These are phyloP conservation scores for Sycophaga agraensis DNA, from an alignment of 1,140 invertebrate species.

Conservation along the genomic window DNA sequence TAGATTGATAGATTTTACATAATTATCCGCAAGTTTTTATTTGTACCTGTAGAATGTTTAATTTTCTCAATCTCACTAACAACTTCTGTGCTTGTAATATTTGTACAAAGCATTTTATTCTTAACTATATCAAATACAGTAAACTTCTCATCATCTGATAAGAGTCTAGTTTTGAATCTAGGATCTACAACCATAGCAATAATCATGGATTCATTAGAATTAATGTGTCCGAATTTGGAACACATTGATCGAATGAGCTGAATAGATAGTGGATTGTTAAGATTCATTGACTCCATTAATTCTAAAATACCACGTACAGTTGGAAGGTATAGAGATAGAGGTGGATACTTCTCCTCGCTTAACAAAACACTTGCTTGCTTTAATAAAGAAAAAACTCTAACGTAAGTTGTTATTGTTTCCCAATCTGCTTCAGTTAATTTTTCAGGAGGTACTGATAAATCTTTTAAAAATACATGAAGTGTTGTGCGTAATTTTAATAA, in stretches of 20 bases:
- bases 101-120: constrained; percentile 17
- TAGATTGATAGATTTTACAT: not conserved
- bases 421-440: constrained; percentile 22
- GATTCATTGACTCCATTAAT: constrained; percentile 19
- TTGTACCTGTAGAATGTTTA: constrained; percentile 15
- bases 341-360: constrained; percentile 19
- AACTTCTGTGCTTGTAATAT: not conserved
- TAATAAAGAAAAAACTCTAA: constrained; percentile 13
- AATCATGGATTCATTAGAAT: constrained; percentile 25
- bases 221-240: constrained; percentile 25
- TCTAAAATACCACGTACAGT: constrained; percentile 26
- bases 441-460: not conserved
- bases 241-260: constrained; percentile 20
- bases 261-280: constrained; percentile 7
- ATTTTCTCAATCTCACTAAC: constrained; percentile 7
- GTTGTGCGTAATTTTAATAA: constrained; percentile 22
- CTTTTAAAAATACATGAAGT: constrained; percentile 6
- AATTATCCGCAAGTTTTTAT: not conserved
- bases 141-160: constrained; percentile 26
- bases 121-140: constrained; percentile 26
- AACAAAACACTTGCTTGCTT: constrained; percentile 22
- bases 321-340: constrained; percentile 23
- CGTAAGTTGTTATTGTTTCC: constrained; percentile 21
- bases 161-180: constrained; percentile 24
- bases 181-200: constrained; percentile 27